Conservation (phyloP, 2,113 vertebrate species). For the Erythrocercus mccallii region DNA sequence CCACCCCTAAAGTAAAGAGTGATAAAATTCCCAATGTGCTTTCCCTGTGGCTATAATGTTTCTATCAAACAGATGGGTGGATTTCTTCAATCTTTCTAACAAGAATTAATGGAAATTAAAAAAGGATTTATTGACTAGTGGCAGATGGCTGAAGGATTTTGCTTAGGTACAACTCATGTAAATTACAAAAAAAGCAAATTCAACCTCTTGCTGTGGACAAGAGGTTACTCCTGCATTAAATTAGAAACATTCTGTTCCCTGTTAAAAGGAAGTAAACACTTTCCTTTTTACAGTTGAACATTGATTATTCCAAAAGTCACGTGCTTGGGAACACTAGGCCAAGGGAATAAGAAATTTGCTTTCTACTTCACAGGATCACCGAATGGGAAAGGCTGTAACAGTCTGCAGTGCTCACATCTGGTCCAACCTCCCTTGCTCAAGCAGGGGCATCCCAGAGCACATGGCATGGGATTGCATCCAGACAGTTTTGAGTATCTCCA, state of each 20-base stretch:
- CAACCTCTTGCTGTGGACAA: constrained; percentile 17
- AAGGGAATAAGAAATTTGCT: not conserved
- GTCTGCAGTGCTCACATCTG: not conserved
- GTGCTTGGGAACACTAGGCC: not conserved
- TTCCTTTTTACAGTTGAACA: not conserved
- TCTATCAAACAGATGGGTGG: constrained; percentile 32
- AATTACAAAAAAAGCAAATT: constrained; percentile 37
- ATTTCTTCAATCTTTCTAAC: constrained; percentile 56
- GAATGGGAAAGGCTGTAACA: not conserved
- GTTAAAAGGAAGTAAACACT: not conserved
- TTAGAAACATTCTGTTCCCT: not conserved
- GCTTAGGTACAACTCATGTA: constrained; percentile 25
- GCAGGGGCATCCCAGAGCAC: not conserved
- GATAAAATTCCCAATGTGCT: not conserved
- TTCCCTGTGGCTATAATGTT: not conserved
- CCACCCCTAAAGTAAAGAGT: not conserved
- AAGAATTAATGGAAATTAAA: constrained; percentile 59
- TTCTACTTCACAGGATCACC: not conserved
- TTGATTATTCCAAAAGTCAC: not conserved
- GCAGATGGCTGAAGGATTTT: constrained; percentile 56
- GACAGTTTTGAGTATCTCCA: not conserved
- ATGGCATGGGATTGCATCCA: rapidly evolving
- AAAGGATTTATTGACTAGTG: constrained; percentile 52
- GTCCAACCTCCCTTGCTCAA: not conserved
- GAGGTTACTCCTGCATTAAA: constrained; percentile 29